phyloP scores from a whole-genome alignment of 2,113 vertebrate genomes.

The Sula dactylatra region DNA sequence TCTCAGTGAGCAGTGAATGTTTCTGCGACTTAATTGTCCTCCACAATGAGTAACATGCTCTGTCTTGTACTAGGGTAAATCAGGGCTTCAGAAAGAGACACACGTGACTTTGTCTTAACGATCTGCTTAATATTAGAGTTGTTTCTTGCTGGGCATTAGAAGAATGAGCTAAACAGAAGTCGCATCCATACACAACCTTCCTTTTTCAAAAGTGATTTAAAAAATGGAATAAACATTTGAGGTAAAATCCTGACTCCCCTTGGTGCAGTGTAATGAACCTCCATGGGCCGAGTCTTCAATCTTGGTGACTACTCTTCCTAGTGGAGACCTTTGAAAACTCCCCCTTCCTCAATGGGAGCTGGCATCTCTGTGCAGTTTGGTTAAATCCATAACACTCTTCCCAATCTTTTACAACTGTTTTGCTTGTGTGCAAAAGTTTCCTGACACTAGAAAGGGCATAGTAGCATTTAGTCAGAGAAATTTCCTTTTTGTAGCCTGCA shows the following conservation, averaged over 20 bases:
- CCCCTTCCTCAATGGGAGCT: neutral
- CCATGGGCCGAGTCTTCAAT: neutral
- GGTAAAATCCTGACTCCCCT: neutral
- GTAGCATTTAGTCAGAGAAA: neutral
- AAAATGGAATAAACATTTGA: neutral
- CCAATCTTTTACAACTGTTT: neutral
- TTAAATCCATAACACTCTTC: neutral
- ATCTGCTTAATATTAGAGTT: neutral
- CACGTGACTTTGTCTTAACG: neutral
- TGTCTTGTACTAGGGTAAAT: constrained; percentile 56
- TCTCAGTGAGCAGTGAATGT: constrained; percentile 28
- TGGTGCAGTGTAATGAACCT: neutral
- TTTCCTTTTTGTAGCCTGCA: neutral
- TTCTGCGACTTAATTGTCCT: constrained; percentile 59
- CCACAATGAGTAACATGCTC: constrained; percentile 64
- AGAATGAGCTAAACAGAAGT: neutral
- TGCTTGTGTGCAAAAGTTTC: neutral
- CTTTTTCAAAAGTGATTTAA: neutral
- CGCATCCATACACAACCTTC: neutral
- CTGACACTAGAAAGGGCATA: neutral
- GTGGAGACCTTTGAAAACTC: neutral
- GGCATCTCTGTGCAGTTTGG: neutral
- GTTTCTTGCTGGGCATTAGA: neutral
- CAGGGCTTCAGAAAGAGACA: neutral
- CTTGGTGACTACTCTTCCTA: neutral